Percentiles rank a stretch among this genome's conserved stretches.
These are phyloP conservation scores for Poliocrania exsul DNA, from an alignment of 2,797 vertebrate genomes.

Conservation along the genomic window DNA sequence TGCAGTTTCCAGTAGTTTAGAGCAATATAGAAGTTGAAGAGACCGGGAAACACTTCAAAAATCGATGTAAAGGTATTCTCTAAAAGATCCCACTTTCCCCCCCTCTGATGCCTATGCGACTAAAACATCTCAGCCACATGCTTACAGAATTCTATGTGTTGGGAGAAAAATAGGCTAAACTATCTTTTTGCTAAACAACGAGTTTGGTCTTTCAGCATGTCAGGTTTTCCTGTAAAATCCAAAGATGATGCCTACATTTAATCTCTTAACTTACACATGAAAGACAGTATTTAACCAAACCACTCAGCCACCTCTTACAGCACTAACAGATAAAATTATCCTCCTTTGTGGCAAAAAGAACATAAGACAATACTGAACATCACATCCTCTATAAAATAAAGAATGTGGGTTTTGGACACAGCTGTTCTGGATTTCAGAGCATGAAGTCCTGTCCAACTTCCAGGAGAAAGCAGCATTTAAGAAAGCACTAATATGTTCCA, in stretches of 20 bases:
- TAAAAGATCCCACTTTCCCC: not conserved
- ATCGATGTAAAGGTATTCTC: not conserved
- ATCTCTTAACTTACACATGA: not conserved
- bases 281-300: not conserved
- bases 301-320: not conserved
- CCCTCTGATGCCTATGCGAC: fast-evolving
- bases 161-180: not conserved
- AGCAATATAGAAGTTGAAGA: not conserved
- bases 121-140: not conserved
- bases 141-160: not conserved
- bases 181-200: not conserved
- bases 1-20: not conserved
- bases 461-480: not conserved
- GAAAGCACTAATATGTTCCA: not conserved
- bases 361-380: not conserved
- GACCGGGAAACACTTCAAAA: not conserved
- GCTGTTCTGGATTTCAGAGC: not conserved
- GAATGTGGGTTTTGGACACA: not conserved
- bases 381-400: not conserved
- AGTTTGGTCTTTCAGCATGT: not conserved
- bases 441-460: not conserved
- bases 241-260: not conserved
- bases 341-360: not conserved
- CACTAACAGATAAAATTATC: not conserved
- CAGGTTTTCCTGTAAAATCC: not conserved